phyloP scores from a whole-genome alignment of 2,888 invertebrate genomes.

The Chaitophorus viminalis region DNA sequence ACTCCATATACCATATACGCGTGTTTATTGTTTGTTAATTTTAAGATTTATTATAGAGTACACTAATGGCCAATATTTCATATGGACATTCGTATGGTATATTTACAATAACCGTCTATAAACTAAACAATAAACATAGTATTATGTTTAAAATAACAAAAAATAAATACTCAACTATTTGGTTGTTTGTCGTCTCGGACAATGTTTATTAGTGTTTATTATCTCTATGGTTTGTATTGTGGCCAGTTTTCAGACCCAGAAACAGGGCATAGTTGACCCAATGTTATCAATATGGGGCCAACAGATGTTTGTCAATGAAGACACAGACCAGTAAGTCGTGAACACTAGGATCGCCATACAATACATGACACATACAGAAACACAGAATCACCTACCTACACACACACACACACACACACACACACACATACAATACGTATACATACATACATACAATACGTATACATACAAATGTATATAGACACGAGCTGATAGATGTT shows the following conservation, averaged over 20 bases:
- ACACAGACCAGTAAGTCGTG: slow-evolving; percentile 93
- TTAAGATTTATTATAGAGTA: neutral
- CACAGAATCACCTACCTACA: too few relatives aligned
- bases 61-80: neutral
- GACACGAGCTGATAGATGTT: slow-evolving; percentile 37
- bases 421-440: slow-evolving; percentile 25
- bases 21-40: neutral
- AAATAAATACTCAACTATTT: neutral
- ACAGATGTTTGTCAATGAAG: slow-evolving; percentile 97
- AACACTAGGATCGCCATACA: slow-evolving; percentile 63
- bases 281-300: slow-evolving; percentile 98
- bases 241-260: slow-evolving; percentile 74
- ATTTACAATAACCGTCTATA: neutral
- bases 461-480: slow-evolving; percentile 59
- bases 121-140: neutral
- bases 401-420: slow-evolving; percentile 38
- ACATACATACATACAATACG: slow-evolving; percentile 63
- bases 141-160: neutral
- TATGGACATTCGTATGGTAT: neutral
- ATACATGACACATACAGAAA: slow-evolving; percentile 48
- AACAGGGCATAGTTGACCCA: slow-evolving; percentile 97
- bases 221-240: slow-evolving; percentile 65
- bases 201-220: slow-evolving; percentile 56
- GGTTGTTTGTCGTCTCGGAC: slow-evolving; percentile 34
- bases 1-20: neutral